Conservation (phyloP, 2,113 vertebrate species). For the Oncorhynchus clarkii region DNA sequence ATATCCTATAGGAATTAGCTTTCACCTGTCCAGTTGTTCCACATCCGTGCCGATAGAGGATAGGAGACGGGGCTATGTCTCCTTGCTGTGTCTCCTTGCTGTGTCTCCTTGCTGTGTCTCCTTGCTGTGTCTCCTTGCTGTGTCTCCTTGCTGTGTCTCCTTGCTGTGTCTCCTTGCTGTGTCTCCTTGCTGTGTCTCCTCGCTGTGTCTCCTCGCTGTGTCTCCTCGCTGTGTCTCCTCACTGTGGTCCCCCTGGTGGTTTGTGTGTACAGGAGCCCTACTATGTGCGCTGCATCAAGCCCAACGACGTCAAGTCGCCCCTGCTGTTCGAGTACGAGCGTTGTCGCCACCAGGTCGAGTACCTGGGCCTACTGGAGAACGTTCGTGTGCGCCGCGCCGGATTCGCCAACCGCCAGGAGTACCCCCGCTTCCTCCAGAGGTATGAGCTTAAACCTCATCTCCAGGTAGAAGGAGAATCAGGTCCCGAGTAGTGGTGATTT, state of each 20-base stretch:
- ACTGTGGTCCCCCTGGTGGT: neutral
- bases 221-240: no score
- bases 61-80: no score
- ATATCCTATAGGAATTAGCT: no score
- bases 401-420: conserved; percentile 91
- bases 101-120: no score
- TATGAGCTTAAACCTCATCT: conserved; percentile 38
- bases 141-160: no score
- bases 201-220: no score
- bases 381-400: conserved; percentile 91
- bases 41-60: no score
- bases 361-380: conserved; percentile 94
- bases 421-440: conserved; percentile 95
- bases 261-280: conserved; percentile 84
- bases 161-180: no score
- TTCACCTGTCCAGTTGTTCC: no score
- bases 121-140: no score
- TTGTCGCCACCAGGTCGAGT: conserved; percentile 93
- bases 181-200: no score
- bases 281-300: conserved; percentile 97
- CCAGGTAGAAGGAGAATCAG: neutral
- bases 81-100: no score
- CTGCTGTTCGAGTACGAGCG: conserved; percentile 91
- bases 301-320: conserved; percentile 94
- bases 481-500: neutral